Base-by-base conservation (phyloP, 2,797 vertebrate species). In the Fistularia tabacaria region DNA sequence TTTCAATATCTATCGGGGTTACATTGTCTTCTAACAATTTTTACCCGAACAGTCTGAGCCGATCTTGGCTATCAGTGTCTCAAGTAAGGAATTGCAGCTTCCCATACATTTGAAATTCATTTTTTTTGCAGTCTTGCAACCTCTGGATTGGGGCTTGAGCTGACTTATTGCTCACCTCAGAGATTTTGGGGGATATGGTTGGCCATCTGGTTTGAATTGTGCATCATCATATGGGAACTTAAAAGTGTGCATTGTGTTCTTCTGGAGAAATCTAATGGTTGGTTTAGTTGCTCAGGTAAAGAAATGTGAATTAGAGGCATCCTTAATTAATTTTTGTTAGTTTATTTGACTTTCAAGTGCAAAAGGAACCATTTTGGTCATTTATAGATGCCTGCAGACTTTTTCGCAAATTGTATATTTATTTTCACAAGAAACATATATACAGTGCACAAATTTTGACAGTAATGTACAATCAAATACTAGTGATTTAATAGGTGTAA, bases 201-300 rank as follows among this genome's bases (percentile, higher is more conserved):
- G 45, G 39, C 14, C 45, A 46, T 14, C 14, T 46, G 12, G 45
- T 14, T 45, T 9, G 11, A 10, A 12, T 45, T 12, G 43, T 45
- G n/a, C n/a, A 14, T 46, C 45, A 14, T 46, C 6, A 46, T 14
- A 14, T 46, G 8, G n/a, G 9, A 46, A 46, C 45, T 46, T 46
- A 46, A 54, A 9, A 9, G 44, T 4, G 7, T 13, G n/a, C 13
- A 8, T 46, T 9, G 46, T 46, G 25, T 25, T 25, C 10, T 25
- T 25, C 10, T 40, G 39, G 39, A 42, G 6, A 10, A 42, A 6
- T 42, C 41, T 42, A 25, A 3, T 25, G 25, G 25, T 74, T 39
- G 62, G 49, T 56, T 60, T 77, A 76, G 76, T 72, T 50, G 66
- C 79, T 85, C 82, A 81, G 80, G 81, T 85, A 79, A 74, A 73